A percentile compares a stretch with the other conserved stretches of the same genome.
Conservation (phyloP, 2,888 invertebrate species). For the Ligdia adustata region DNA sequence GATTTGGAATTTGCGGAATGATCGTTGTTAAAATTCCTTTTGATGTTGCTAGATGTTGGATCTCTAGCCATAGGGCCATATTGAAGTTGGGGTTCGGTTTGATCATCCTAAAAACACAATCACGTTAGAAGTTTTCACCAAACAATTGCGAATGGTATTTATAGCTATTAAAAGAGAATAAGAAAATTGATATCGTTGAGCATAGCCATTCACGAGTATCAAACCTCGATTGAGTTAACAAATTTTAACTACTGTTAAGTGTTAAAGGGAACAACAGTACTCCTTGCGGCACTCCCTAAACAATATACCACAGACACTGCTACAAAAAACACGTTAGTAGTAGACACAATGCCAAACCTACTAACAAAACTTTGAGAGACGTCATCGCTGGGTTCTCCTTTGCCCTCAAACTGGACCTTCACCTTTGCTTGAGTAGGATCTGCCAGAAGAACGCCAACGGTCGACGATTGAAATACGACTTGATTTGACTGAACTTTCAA, state of each 20-base stretch:
- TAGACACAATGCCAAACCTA: too few relatives aligned
- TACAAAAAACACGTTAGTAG: too few relatives aligned
- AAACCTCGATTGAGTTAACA: too few relatives aligned
- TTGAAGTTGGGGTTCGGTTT: constrained; percentile 51
- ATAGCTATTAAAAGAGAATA: too few relatives aligned
- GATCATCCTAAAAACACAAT: constrained; percentile 53
- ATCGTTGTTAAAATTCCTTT: constrained; percentile 10
- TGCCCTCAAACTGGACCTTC: constrained; percentile 81
- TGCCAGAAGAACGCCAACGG: constrained; percentile 87
- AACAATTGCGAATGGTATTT: too few relatives aligned
- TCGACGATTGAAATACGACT: constrained; percentile 88
- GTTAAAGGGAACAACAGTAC: too few relatives aligned
- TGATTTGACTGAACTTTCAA: constrained; percentile 88
- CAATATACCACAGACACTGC: too few relatives aligned
- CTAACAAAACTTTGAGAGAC: constrained; percentile 47
- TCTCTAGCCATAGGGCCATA: constrained; percentile 52
- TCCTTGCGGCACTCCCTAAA: too few relatives aligned
- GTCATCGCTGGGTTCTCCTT: constrained; percentile 58
- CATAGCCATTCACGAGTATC: too few relatives aligned
- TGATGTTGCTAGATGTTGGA: constrained; percentile 32
- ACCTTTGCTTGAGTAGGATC: constrained; percentile 87
- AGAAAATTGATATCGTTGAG: too few relatives aligned
- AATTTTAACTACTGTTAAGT: too few relatives aligned
- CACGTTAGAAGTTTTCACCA: too few relatives aligned
- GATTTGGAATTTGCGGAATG: constrained; percentile 42